Conservation (phyloP, 2,113 vertebrate species). For the Alaudala cheleensis region DNA sequence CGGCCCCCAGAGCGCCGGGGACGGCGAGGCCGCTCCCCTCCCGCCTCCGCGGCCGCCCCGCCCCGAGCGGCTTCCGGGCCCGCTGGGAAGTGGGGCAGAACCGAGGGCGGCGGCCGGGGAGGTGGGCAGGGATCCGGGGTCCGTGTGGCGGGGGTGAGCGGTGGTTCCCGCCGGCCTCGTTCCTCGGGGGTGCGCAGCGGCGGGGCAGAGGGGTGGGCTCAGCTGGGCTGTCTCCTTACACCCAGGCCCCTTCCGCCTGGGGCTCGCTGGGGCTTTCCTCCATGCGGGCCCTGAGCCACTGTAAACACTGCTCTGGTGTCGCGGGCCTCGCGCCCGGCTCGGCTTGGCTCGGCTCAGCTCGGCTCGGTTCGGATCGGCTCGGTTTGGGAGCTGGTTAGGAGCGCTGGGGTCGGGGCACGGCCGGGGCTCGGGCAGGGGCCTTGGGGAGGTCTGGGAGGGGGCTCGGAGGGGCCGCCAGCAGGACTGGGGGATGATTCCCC, state of each 20-base stretch:
- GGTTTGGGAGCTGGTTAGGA: no score
- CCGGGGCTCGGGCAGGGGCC: background rate
- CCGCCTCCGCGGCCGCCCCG: background rate
- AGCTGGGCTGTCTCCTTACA: background rate
- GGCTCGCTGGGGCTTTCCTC: no score
- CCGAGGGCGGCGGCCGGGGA: background rate
- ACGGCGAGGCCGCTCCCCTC: background rate
- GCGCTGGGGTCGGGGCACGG: background rate
- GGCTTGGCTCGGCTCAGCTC: no score
- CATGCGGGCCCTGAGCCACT: background rate
- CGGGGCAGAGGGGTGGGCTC: background rate
- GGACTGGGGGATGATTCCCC: background rate
- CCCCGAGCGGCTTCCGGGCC: background rate
- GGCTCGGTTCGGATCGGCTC: no score
- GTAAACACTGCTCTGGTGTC: background rate
- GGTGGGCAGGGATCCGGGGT: rapidly evolving
- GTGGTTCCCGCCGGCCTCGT: rapidly evolving
- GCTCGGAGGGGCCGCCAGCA: background rate
- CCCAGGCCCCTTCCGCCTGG: background rate
- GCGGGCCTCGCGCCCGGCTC: background rate
- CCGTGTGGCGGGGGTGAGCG: no score
- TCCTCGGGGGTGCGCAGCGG: background rate
- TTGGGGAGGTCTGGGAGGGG: no score
- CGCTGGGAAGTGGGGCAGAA: background rate
- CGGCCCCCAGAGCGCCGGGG: rapidly evolving